Evolutionary conservation across 2,888 invertebrate genomes (phyloP).

Genomic region (Suillia variegata): DNA sequence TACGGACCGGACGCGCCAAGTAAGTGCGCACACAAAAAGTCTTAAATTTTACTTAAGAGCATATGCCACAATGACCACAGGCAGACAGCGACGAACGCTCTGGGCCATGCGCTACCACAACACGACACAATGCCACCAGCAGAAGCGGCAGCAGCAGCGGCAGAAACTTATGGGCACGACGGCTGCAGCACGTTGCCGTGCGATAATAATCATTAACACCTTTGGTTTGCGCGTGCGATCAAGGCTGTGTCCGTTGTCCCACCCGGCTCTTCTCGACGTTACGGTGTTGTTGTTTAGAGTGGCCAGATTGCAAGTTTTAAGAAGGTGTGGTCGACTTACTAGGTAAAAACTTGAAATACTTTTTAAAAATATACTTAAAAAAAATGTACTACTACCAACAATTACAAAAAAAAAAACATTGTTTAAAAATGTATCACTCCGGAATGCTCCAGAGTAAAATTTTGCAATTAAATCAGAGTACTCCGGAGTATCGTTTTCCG

Average conservation of each 20-base stretch:
- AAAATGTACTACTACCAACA: slow-evolving; percentile 13
- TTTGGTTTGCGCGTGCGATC: slow-evolving; percentile 45
- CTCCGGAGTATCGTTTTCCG: too few relatives aligned
- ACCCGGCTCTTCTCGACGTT: slow-evolving; percentile 37
- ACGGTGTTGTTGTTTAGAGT: too few relatives aligned
- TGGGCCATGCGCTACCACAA: background rate
- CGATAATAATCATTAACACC: slow-evolving; percentile 55
- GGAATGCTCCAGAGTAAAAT: too few relatives aligned
- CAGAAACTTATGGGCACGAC: slow-evolving; percentile 14
- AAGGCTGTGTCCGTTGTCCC: slow-evolving; percentile 25
- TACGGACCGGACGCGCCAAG: background rate
- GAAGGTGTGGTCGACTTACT: too few relatives aligned
- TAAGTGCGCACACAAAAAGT: slow-evolving; percentile 31
- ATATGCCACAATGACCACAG: slow-evolving; percentile 23
- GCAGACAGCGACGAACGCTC: background rate
- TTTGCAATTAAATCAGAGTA: too few relatives aligned
- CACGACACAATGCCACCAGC: background rate
- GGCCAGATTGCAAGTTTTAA: too few relatives aligned
- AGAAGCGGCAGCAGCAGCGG: background rate
- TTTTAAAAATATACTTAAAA: slow-evolving; percentile 22
- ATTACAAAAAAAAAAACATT: slow-evolving; percentile 9
- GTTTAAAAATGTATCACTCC: too few relatives aligned
- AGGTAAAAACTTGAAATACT: too few relatives aligned
- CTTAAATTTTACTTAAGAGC: slow-evolving; percentile 57
- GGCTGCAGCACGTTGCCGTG: too few relatives aligned